Evolutionary conservation across 2,888 invertebrate genomes (phyloP), one percentile per base, ranked within the genome.

Genomic region (Penaeus monodon): DNA sequence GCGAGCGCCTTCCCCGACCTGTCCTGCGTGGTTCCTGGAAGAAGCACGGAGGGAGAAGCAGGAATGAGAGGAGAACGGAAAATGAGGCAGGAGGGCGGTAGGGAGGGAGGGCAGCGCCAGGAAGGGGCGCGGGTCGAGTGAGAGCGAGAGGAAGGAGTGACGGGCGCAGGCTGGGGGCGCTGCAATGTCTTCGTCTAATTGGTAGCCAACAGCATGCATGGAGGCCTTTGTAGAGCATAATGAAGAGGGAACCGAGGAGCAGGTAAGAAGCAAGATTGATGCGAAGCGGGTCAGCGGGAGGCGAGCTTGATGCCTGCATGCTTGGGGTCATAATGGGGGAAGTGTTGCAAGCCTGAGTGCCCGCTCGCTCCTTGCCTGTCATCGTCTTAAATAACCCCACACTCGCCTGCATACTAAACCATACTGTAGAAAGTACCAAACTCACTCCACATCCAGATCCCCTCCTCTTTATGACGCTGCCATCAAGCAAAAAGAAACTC

Each of bases 341-440:
- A 63, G 82, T 82, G 82, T 74, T 82, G 82, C 74, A 82, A 82
- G 63, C 74, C 57, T 22, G 64, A 82, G 63, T 27, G 73, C 73
- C 79, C 33, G 57, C 57, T 77, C 77, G 49, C 77, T 27, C 64
- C 78, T 33, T 24, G 73, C 44, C 17, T 63, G 63, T 82, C 82
- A 82, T 82, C 82, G 73, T 82, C 74, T 82, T 82, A 82, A 74
- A 82, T 82, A 82, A 81, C 82, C 73, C 74, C 29, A 63, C 57
- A 22, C 81, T 82, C 82, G 57, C 82, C 73, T 33, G 82, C 64
- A 82, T 63, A 82, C 64, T 63, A 82, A 77, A 27, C 57, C 73
- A 66, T 63, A 82, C 57, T 57, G 57, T 57, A 57, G 57, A 57
- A 57, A 57, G 57, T 57, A 57, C 57, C 57, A 57, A 57, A 57